Evolutionary conservation across 2,797 vertebrate species (phyloP).

Genomic region (Schizothorax lantsangensis): DNA sequence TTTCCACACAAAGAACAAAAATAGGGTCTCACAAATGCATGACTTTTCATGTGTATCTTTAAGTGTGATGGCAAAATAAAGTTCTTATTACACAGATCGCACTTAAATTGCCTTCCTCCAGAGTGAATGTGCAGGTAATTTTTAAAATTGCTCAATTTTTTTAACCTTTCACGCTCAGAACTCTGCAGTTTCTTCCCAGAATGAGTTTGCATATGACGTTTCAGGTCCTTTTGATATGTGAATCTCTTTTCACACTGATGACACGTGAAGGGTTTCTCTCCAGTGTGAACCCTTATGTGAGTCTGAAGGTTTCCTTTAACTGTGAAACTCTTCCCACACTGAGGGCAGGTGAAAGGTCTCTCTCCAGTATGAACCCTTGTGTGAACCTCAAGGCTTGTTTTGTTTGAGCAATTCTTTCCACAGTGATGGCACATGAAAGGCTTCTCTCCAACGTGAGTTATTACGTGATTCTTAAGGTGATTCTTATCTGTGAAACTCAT

Average conservation of each 20-base stretch:
- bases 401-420: neutral
- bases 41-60: constrained; percentile 12
- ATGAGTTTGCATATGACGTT: neutral
- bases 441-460: neutral
- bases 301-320: constrained; percentile 33
- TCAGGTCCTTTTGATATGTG: constrained; percentile 1
- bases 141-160: neutral
- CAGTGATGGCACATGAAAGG: constrained; percentile 1
- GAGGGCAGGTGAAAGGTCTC: constrained; percentile 12
- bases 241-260: constrained; percentile 6
- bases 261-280: neutral
- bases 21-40: neutral
- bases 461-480: constrained; percentile 4
- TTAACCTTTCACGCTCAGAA: neutral
- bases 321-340: constrained; percentile 4
- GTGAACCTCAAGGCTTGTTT: constrained; percentile 3
- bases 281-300: constrained; percentile 24
- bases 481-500: neutral
- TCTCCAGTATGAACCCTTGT: neutral
- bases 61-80: constrained; percentile 9
- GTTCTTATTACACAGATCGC: neutral
- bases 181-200: neutral
- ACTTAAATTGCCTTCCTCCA: neutral
- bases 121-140: neutral
- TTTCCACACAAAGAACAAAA: constrained; percentile 33